phyloP scores from a whole-genome alignment of 2,113 vertebrate genomes.

The Oxyura jamaicensis region DNA sequence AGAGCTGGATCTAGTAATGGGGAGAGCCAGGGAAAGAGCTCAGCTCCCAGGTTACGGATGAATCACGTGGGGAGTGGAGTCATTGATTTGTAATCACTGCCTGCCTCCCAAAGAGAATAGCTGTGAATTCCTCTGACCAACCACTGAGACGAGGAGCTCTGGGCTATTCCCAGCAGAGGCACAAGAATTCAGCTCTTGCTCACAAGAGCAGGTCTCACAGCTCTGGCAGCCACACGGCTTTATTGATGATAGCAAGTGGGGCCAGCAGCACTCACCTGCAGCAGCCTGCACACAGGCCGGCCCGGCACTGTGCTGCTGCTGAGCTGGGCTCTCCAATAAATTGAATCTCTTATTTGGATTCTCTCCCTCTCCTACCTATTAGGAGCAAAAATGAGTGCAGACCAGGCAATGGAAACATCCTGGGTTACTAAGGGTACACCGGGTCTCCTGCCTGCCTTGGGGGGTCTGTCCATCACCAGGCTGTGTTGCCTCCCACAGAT shows the following conservation, averaged over 20 bases:
- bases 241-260: not conserved
- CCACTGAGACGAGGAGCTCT: not conserved
- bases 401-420: not conserved
- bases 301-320: not conserved
- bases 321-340: not conserved
- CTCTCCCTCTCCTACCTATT: not conserved
- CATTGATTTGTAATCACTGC: constrained; percentile 38
- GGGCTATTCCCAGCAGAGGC: constrained; percentile 19
- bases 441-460: not conserved
- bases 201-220: not conserved
- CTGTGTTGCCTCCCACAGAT: not conserved
- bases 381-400: not conserved
- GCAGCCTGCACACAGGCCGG: not conserved
- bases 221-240: not conserved
- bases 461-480: not conserved
- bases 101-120: constrained; percentile 15
- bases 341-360: not conserved
- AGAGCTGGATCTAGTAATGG: not conserved
- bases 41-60: not conserved
- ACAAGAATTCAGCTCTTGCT: not conserved
- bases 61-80: not conserved
- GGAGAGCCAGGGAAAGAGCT: not conserved
- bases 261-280: not conserved
- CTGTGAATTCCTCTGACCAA: constrained; percentile 20
- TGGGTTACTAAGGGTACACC: not conserved